Conservation (phyloP, 2,113 vertebrate species). For the Lota lota region DNA sequence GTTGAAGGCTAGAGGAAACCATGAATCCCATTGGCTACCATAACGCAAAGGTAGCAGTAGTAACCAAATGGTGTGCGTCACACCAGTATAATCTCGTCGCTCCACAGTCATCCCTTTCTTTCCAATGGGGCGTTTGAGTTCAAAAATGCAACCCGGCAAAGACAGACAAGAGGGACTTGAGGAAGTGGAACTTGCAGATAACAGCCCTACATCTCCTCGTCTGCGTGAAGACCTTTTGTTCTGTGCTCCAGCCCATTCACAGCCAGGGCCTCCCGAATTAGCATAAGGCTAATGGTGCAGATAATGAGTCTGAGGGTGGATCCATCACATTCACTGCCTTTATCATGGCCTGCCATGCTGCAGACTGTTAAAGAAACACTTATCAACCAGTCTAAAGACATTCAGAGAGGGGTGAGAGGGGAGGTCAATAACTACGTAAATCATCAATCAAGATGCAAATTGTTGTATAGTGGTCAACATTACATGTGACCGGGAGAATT, state of each 20-base stretch:
- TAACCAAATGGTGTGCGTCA: too few species aligned
- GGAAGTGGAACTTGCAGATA: conserved; percentile 50
- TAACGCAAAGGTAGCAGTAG: conserved; percentile 7
- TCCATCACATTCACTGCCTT: conserved; percentile 35
- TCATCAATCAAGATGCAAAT: too few species aligned
- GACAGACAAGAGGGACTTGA: conserved; percentile 23
- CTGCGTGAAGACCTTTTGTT: conserved; percentile 31
- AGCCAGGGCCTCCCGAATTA: conserved; percentile 23
- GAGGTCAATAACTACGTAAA: too few species aligned
- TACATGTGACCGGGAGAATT: too few species aligned
- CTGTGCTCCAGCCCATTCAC: conserved; percentile 20
- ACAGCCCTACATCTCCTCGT: conserved; percentile 14
- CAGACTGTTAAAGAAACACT: conserved; percentile 34
- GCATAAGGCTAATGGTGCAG: neutral
- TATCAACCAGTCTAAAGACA: conserved; percentile 21
- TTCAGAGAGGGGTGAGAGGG: neutral
- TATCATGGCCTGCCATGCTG: conserved; percentile 44
- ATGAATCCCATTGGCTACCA: conserved; percentile 5
- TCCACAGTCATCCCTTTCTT: conserved; percentile 5
- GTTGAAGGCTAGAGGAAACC: neutral
- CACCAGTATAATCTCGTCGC: neutral
- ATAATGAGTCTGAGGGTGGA: conserved; percentile 36
- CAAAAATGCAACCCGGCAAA: conserved; percentile 23
- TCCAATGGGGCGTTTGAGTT: conserved; percentile 7
- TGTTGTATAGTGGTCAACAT: too few species aligned